phyloP scores from a whole-genome alignment of 35 echinoderm and acorn worm genomes.

The Strongylocentrotus purpuratus region DNA sequence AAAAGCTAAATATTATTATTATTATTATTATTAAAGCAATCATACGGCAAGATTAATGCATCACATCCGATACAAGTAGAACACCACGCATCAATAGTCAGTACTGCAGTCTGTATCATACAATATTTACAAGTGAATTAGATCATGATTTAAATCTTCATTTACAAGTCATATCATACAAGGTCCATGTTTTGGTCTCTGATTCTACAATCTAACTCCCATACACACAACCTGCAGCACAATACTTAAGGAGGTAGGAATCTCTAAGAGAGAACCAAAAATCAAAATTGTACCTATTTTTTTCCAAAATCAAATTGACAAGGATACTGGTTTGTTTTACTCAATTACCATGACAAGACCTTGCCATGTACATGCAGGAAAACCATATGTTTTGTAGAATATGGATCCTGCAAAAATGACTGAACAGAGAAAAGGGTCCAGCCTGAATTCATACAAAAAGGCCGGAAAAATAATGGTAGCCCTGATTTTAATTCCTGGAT shows the following conservation, averaged over 20 bases:
- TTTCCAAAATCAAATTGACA: neutral
- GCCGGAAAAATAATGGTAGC: too few relatives aligned
- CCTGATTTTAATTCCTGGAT: too few relatives aligned
- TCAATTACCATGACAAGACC: neutral
- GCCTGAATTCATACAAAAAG: too few relatives aligned
- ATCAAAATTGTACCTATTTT: neutral
- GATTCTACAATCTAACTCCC: neutral
- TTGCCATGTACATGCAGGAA: neutral
- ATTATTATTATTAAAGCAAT: neutral
- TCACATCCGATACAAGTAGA: neutral
- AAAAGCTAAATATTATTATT: too few relatives aligned
- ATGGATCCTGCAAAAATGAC: too few relatives aligned
- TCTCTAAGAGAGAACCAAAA: neutral
- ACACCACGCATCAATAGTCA: neutral
- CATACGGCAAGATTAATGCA: constrained; percentile 10
- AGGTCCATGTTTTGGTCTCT: neutral
- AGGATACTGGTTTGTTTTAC: too few relatives aligned
- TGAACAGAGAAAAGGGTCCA: too few relatives aligned
- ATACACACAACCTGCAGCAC: neutral
- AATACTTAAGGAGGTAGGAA: neutral
- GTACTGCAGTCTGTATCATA: constrained; percentile 10
- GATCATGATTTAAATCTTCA: neutral
- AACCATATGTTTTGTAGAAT: neutral
- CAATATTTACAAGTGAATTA: neutral
- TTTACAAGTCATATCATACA: neutral